Evolutionary conservation across 2,113 vertebrate species (phyloP), one percentile per base, ranked within the genome.

Genomic region (Choloepus hoffmanni): DNA sequence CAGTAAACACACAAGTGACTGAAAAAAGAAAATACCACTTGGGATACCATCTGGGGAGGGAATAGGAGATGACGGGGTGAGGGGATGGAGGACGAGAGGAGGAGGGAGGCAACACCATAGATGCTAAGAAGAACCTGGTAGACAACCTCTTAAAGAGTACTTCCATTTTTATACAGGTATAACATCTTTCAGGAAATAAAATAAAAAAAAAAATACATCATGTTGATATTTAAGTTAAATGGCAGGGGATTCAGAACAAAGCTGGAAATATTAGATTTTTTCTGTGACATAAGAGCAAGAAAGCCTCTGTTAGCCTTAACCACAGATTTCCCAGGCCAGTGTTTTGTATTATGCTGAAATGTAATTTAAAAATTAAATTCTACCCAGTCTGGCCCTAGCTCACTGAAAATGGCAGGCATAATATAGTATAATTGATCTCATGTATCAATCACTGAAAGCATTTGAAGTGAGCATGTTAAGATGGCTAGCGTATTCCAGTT

Each of bases 311-410:
- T 48, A 72, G 72, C 15, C 72, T 70, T 92, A 88, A 73, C 50
- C 36, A 55, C 0, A 62, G 8, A 88, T 77, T 96, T 93, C 73
- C 48, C 43, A 55, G 86, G 33, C 40, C 30, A 1, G 18, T 76
- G 40, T 63, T 95, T 90, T 85, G 62, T 33, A 79, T n/a, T 40
- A 36, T 7, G 48, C 30, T 68, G 26, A 93, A 96, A 94, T 82
- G 70, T 62, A 84, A 95, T 43, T 78, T 73, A 88, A 95, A 95
- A 92, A 84, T 81, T 85, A 95, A 95, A 78, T 73, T 93, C 48
- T 70, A 62, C 67, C 67, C 21, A 86, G n/a, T 74, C 72, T 82
- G 30, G 48, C 62, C 58, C 67, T 14, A 60, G 33, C 79, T 79
- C 86, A 92, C 45, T 68, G 65, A 90, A 94, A 92, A 97, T 26